phyloP scores from a whole-genome alignment of 2,888 invertebrate genomes.

The Hypomecis punctinalis region DNA sequence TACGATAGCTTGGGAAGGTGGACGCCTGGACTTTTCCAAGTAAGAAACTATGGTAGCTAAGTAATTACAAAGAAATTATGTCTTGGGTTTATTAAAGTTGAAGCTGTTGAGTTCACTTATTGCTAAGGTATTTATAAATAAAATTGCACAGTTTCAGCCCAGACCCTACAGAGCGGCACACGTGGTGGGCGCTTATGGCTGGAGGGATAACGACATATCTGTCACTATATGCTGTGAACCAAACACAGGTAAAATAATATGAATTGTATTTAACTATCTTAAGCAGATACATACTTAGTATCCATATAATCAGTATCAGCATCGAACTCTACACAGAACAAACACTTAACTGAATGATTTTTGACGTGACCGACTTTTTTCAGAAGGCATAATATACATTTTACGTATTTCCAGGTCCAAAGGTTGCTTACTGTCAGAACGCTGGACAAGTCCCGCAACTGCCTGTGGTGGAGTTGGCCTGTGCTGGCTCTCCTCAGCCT shows the following conservation, averaged over 20 bases:
- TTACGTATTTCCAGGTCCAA: slow-evolving; percentile 80
- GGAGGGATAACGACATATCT: slow-evolving; percentile 92
- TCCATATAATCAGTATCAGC: too few relatives aligned
- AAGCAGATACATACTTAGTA: too few relatives aligned
- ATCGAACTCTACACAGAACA: too few relatives aligned
- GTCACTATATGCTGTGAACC: slow-evolving; percentile 94
- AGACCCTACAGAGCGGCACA: slow-evolving; percentile 93
- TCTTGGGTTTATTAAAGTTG: too few relatives aligned
- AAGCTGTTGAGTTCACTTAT: too few relatives aligned
- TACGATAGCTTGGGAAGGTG: slow-evolving; percentile 87
- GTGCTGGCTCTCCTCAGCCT: slow-evolving; percentile 90
- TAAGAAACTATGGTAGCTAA: slow-evolving; percentile 59
- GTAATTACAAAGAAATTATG: too few relatives aligned
- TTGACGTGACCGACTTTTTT: neutral
- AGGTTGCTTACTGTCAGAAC: slow-evolving; percentile 89
- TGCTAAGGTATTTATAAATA: too few relatives aligned
- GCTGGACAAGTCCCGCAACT: slow-evolving; percentile 88
- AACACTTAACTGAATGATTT: too few relatives aligned
- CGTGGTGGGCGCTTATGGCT: slow-evolving; percentile 91
- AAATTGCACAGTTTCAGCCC: slow-evolving; percentile 86
- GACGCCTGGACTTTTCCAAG: slow-evolving; percentile 89
- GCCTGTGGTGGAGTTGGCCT: slow-evolving; percentile 93
- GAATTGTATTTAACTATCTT: neutral
- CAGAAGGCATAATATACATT: neutral
- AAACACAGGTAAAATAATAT: slow-evolving; percentile 85